phyloP scores from a whole-genome alignment of 1,140 invertebrate species.

The Drosophila elegans region DNA sequence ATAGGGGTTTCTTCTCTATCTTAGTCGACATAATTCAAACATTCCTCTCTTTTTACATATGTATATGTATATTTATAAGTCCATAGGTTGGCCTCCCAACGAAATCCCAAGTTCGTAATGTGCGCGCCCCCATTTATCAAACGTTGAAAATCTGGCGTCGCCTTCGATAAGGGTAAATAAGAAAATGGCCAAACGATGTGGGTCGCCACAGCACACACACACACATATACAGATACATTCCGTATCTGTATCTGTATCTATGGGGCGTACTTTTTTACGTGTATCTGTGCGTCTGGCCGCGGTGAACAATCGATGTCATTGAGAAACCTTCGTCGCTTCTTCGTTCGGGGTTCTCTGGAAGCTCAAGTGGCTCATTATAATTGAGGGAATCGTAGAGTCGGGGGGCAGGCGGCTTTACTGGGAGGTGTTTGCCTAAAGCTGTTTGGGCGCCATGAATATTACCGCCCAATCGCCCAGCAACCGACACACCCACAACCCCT shows the following conservation, averaged over 20 bases:
- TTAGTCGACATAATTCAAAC: neutral
- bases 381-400: constrained; percentile 20
- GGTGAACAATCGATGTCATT: constrained; percentile 66
- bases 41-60: neutral
- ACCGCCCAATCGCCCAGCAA: constrained; percentile 19
- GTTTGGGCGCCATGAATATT: constrained; percentile 55
- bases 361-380: constrained; percentile 72
- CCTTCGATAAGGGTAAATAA: constrained; percentile 72
- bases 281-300: constrained; percentile 25
- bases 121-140: constrained; percentile 71
- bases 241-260: constrained; percentile 24
- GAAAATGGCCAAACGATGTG: constrained; percentile 71
- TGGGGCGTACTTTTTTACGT: constrained; percentile 19
- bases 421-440: constrained; percentile 42
- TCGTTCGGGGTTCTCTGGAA: constrained; percentile 24
- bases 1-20: neutral
- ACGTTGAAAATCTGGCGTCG: constrained; percentile 67
- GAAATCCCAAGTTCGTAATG: constrained; percentile 62
- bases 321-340: constrained; percentile 26
- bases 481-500: constrained; percentile 10
- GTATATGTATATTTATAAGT: neutral
- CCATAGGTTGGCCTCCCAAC: constrained; percentile 28
- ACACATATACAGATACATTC: constrained; percentile 2
- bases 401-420: neutral
- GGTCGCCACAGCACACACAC: constrained; percentile 20